Evolutionary conservation across 2,888 invertebrate species (phyloP).

Genomic region (Eutolmus rufibarbis): DNA sequence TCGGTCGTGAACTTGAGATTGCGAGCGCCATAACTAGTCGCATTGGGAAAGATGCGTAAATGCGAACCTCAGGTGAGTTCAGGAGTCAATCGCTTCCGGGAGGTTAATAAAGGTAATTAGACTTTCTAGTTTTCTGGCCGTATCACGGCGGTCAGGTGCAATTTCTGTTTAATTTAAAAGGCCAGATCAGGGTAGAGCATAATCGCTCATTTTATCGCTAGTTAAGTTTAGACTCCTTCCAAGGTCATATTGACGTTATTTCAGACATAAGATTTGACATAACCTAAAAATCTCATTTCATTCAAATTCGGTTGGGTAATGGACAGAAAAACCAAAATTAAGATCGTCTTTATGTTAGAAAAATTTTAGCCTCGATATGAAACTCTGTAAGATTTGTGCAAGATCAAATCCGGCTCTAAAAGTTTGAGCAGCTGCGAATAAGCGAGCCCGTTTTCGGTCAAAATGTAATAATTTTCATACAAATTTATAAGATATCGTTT

Average conservation of each 20-base stretch:
- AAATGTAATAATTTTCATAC: no score
- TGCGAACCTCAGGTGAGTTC: not conserved
- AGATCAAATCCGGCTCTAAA: no score
- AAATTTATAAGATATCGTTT: no score
- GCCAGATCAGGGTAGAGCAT: not conserved
- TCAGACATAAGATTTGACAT: not conserved
- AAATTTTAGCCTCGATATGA: no score
- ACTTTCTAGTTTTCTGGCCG: not conserved
- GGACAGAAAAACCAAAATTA: no score
- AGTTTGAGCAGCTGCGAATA: no score
- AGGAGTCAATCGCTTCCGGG: not conserved
- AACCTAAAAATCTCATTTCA: no score
- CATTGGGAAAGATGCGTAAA: not conserved
- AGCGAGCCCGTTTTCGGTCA: no score
- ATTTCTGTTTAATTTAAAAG: not conserved
- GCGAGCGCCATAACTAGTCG: not conserved
- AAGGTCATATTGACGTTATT: not conserved
- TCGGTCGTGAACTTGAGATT: constrained; percentile 36
- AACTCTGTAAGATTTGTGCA: no score
- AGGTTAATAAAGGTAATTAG: not conserved
- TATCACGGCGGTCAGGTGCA: not conserved
- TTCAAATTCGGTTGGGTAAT: no score
- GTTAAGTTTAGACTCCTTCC: not conserved
- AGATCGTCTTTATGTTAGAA: no score
- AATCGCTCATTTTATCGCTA: not conserved